A percentile compares a stretch with the other conserved stretches of the same genome.
phyloP scores from a whole-genome alignment of 2,113 vertebrate genomes.

The Spilogale gracilis region DNA sequence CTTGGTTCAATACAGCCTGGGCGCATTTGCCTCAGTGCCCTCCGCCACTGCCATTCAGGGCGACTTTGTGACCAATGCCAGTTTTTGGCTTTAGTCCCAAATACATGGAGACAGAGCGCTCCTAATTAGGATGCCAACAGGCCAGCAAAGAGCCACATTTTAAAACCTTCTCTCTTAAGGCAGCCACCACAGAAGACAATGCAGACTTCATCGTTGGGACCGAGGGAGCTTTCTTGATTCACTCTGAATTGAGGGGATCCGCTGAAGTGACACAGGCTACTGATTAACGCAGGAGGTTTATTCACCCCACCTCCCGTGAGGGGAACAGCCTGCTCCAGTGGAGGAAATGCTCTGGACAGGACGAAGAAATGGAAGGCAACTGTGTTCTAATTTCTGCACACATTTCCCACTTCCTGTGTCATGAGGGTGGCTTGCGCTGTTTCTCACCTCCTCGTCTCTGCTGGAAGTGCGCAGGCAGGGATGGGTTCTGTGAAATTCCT shows the following conservation, averaged over 20 bases:
- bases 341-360: neutral
- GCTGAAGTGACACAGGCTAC: accelerated
- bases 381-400: neutral
- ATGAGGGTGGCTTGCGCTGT: accelerated
- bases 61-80: neutral
- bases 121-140: neutral
- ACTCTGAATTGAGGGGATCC: neutral
- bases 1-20: neutral
- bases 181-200: neutral
- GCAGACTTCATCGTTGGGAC: accelerated
- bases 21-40: neutral
- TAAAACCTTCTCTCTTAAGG: neutral
- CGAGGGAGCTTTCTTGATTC: accelerated
- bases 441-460: neutral
- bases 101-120: accelerated
- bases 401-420: neutral
- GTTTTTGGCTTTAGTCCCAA: neutral
- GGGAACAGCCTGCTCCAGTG: no score
- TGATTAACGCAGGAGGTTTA: neutral
- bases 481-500: neutral
- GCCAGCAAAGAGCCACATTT: neutral
- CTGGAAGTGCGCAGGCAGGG: neutral
- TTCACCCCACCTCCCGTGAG: accelerated
- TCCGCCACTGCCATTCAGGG: no score
- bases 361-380: neutral